Conservation (phyloP, 2,113 vertebrate species). For the Ctenodactylus gundi region DNA sequence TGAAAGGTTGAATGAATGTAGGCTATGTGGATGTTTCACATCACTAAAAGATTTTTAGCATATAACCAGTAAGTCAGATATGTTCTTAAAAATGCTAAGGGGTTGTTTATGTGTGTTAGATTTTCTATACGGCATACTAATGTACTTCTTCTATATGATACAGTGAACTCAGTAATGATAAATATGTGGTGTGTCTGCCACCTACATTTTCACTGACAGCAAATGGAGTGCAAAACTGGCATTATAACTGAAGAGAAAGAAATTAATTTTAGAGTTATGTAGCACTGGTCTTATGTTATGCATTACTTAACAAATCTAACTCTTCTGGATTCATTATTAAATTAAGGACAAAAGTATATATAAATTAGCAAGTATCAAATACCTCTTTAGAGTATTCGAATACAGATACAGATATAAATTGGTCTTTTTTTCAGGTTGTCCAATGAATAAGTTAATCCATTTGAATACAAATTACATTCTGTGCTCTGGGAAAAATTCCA, state of each 20-base stretch:
- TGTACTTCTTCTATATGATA: constrained; percentile 46
- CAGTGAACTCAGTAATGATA: constrained; percentile 26
- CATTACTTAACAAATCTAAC: constrained; percentile 23
- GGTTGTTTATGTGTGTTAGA: constrained; percentile 58
- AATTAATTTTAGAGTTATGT: constrained; percentile 33
- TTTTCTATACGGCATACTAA: constrained; percentile 54
- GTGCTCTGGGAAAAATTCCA: constrained; percentile 58
- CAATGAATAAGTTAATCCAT: constrained; percentile 49
- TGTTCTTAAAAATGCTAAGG: constrained; percentile 71
- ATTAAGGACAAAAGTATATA: constrained; percentile 30
- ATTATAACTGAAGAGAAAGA: constrained; percentile 28
- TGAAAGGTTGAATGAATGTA: not conserved
- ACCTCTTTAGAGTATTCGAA: constrained; percentile 37
- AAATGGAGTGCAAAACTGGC: constrained; percentile 60
- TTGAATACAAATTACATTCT: constrained; percentile 56
- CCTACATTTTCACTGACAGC: constrained; percentile 53
- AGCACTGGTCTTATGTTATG: not conserved
- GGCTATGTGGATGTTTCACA: not conserved
- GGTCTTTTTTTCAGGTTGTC: constrained; percentile 4
- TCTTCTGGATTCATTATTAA: constrained; percentile 31
- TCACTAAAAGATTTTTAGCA: constrained; percentile 32
- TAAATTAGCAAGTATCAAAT: constrained; percentile 63
- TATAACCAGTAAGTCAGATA: constrained; percentile 66
- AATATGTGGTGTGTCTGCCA: constrained; percentile 30
- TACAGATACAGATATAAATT: constrained; percentile 38